phyloP scores from a whole-genome alignment of 2,113 vertebrate species.

The Eolophus roseicapilla region DNA sequence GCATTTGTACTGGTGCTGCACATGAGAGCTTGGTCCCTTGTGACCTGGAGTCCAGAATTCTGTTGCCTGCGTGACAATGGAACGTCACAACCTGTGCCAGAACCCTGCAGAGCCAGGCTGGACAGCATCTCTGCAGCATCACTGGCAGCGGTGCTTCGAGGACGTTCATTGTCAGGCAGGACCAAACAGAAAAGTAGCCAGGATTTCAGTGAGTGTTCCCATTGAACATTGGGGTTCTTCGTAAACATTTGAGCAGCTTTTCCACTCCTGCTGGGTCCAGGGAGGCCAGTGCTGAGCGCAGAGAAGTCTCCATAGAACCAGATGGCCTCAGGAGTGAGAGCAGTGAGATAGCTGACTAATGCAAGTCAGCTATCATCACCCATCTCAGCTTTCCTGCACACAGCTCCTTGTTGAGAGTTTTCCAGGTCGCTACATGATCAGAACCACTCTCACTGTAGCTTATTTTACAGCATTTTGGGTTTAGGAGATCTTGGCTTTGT shows the following conservation, averaged over 20 bases:
- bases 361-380: neutral
- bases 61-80: rapidly evolving
- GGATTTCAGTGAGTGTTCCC: conserved; percentile 20
- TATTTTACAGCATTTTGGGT: neutral
- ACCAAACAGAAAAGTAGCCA: neutral
- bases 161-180: neutral
- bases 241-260: neutral
- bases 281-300: neutral
- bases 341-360: neutral
- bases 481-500: neutral
- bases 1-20: rapidly evolving
- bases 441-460: neutral
- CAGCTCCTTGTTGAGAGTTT: neutral
- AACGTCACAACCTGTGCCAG: neutral
- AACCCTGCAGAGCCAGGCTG: neutral
- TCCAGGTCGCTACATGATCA: neutral
- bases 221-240: neutral
- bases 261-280: neutral
- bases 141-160: neutral
- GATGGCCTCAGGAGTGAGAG: neutral
- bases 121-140: neutral
- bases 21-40: neutral
- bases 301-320: neutral
- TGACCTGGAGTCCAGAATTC: neutral
- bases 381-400: neutral